Percentiles rank a stretch among this genome's conserved stretches.
phyloP scores from a whole-genome alignment of 1,140 invertebrate species.

The Schlechtendalia chinensis region DNA sequence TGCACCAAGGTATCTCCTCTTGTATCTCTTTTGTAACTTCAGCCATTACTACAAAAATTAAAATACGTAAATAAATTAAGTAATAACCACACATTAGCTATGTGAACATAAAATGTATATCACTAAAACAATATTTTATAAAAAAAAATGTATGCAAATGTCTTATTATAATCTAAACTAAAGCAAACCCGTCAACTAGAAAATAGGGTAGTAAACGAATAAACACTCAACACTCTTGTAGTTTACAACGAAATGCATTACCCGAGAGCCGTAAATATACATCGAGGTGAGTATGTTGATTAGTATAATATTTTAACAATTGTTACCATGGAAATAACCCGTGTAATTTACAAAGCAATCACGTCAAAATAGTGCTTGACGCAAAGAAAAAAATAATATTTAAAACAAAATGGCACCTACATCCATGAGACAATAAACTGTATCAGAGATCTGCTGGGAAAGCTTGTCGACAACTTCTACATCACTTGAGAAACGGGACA shows the following conservation, averaged over 20 bases:
- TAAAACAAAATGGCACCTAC: slow-evolving; percentile 61
- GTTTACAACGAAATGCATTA: slow-evolving; percentile 44
- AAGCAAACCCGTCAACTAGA: not conserved
- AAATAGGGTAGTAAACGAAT: not conserved
- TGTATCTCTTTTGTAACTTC: no score
- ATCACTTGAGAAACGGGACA: slow-evolving; percentile 77
- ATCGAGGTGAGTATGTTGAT: not conserved
- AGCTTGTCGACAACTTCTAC: slow-evolving; percentile 71
- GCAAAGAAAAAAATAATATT: not conserved
- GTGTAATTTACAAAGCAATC: slow-evolving; percentile 4
- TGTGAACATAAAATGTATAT: no score
- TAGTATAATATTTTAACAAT: not conserved
- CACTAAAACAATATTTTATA: no score
- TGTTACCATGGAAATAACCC: not conserved
- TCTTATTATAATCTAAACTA: not conserved
- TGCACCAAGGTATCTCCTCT: no score
- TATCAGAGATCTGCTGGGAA: slow-evolving; percentile 69
- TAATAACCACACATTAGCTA: no score
- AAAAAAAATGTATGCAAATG: no score
- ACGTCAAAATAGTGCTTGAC: not conserved
- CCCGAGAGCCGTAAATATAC: not conserved
- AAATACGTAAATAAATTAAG: no score
- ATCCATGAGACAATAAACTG: slow-evolving; percentile 76
- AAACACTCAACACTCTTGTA: not conserved
- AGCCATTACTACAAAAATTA: no score